Base-by-base conservation (phyloP, 2,113 vertebrate species). In the Cyprinodon variegatus region DNA sequence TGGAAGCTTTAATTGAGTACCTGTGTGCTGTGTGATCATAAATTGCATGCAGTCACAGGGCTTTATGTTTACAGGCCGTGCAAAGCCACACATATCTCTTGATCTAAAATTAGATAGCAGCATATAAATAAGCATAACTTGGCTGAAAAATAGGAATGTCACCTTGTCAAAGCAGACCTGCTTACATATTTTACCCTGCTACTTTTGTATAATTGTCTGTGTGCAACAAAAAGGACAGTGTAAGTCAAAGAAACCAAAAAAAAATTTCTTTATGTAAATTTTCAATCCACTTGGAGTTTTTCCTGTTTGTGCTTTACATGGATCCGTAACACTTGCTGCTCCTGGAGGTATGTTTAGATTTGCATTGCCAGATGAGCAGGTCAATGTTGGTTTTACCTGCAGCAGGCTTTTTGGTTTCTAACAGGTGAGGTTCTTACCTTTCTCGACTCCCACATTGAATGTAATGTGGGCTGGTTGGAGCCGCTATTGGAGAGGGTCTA, bases 391-490 rank as follows among this genome's bases (percentile, higher is more conserved):
- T 65, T 79, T 53, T 68, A 72, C 79, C 39, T 29, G 10, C 29
- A 76, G 38, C 66, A 68, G 69, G 50, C 74, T 70, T 57, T 84
- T 83, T 92, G 76, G 50, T 43, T 36, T 75, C 29, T 74, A 36
- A 1, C 83, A 99, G 98, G 98, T 0, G 86, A 96, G 0, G 96
- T 99, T 3, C 90, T 99, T 80, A 99, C 98, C 0, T 99, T 99
- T 91, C 93, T 99, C 41, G 98, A 99, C 92, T 99, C 98, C 0
- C 98, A 99, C 0, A 83, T 99, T 68, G 98, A 99, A 86, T 99
- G 98, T 81, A 99, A 99, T 0, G 94, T 99, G 76, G 98, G 98
- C 5, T 99, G 98, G 98, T 88, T 99, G 91, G 97, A 99, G 90
- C 98, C 98, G 0, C 96, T 99, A 74, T 83, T 99, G 81, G 96